Conservation (phyloP, 1,140 invertebrate genomes). For the Drosophila funebris region DNA sequence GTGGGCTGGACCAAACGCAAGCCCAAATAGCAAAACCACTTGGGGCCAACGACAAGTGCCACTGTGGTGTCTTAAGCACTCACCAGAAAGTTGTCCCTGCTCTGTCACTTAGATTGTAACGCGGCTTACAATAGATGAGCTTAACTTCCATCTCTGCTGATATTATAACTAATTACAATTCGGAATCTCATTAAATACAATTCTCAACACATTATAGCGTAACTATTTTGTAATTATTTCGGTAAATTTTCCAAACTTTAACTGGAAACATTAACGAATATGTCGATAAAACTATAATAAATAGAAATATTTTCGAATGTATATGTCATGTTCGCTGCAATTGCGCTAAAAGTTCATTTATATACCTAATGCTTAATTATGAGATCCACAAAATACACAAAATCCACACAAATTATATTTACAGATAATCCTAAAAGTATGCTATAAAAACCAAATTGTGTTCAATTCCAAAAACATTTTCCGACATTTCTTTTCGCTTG, state of each 20-base stretch:
- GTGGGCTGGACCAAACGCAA: constrained; percentile 6
- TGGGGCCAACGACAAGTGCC: constrained; percentile 21
- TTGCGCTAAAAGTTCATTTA: no score
- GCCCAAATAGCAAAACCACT: constrained; percentile 27
- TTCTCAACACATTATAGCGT: neutral
- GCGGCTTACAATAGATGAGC: constrained; percentile 6
- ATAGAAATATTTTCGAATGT: no score
- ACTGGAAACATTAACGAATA: no score
- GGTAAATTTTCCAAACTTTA: neutral
- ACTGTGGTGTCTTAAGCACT: neutral
- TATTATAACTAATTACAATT: constrained; percentile 6
- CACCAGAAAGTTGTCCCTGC: constrained; percentile 13
- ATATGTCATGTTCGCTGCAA: no score
- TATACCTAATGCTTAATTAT: no score
- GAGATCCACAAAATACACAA: neutral
- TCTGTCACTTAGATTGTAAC: neutral
- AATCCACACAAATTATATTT: neutral
- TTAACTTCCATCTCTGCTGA: neutral
- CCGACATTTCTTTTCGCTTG: no score
- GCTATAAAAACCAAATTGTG: no score
- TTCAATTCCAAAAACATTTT: no score
- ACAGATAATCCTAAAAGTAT: neutral
- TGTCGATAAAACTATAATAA: no score
- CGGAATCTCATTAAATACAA: constrained; percentile 1
- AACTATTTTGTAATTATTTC: neutral